Conservation (phyloP, 2,797 vertebrate species). For the Tachyglossus aculeatus region DNA sequence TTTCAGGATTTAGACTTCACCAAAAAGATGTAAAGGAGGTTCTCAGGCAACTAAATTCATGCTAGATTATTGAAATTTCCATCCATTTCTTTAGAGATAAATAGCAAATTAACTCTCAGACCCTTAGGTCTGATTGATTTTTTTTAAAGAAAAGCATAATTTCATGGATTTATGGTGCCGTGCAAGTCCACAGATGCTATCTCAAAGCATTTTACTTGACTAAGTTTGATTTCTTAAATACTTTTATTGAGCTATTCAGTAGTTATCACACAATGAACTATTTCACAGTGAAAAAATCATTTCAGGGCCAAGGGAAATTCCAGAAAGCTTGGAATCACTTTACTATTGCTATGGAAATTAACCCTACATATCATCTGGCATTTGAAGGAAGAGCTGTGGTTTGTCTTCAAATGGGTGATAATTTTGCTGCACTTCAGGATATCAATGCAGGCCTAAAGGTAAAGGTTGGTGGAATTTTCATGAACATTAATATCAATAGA, state of each 20-base stretch:
- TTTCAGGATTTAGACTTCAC: not conserved
- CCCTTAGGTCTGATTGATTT: not conserved
- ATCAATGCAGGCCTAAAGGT: conserved; percentile 79
- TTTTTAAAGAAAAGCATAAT: not conserved
- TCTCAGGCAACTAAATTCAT: conserved; percentile 6
- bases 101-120: not conserved
- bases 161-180: conserved; percentile 9
- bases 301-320: conserved; percentile 75
- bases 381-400: conserved; percentile 78
- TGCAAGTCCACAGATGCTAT: not conserved
- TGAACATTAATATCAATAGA: conserved; percentile 3
- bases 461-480: conserved; percentile 9
- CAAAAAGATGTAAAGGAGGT: not conserved
- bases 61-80: conserved; percentile 29
- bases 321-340: conserved; percentile 81
- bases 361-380: conserved; percentile 67
- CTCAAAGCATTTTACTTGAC: conserved; percentile 1
- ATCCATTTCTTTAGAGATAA: not conserved
- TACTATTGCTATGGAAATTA: conserved; percentile 70
- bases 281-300: conserved; percentile 39
- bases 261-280: not conserved
- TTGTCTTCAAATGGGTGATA: conserved; percentile 78
- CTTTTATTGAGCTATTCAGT: not conserved
- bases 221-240: conserved; percentile 24
- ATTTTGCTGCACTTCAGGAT: conserved; percentile 79